A percentile compares a stretch with the other conserved stretches of the same genome.
phyloP scores from a whole-genome alignment of 2,797 vertebrate genomes.

The Mormyrus hasselquistii region DNA sequence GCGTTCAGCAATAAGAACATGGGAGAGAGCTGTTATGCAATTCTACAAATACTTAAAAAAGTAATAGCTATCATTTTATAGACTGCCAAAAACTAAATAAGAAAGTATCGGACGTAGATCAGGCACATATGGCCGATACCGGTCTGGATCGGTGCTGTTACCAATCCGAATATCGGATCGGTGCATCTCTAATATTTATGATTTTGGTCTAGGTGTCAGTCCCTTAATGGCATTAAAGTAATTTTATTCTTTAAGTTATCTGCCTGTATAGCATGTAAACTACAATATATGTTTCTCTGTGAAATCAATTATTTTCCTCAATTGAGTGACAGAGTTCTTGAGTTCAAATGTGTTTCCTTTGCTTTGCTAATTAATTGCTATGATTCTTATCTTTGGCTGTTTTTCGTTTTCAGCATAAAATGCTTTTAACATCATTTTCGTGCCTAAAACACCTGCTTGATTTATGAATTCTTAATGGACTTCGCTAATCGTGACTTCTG shows the following conservation, averaged over 20 bases:
- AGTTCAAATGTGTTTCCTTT: not conserved
- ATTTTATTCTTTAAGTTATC: not conserved
- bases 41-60: not conserved
- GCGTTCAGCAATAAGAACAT: not conserved
- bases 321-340: not conserved
- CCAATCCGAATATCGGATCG: not conserved
- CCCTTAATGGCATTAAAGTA: not conserved
- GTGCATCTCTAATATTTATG: not conserved
- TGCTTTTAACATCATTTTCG: not conserved
- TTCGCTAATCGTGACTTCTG: not conserved
- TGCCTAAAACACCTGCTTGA: not conserved
- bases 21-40: not conserved
- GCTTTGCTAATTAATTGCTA: not conserved
- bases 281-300: not conserved
- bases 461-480: not conserved
- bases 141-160: too few relatives aligned
- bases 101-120: not conserved
- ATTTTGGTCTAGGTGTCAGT: not conserved
- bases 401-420: not conserved
- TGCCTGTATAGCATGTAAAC: not conserved
- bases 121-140: not conserved
- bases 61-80: not conserved
- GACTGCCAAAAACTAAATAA: not conserved
- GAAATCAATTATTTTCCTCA: not conserved
- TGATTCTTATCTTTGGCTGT: not conserved